Base-by-base conservation (phyloP, 2,888 invertebrate species). In the Mongoloraphidia duomilia region DNA sequence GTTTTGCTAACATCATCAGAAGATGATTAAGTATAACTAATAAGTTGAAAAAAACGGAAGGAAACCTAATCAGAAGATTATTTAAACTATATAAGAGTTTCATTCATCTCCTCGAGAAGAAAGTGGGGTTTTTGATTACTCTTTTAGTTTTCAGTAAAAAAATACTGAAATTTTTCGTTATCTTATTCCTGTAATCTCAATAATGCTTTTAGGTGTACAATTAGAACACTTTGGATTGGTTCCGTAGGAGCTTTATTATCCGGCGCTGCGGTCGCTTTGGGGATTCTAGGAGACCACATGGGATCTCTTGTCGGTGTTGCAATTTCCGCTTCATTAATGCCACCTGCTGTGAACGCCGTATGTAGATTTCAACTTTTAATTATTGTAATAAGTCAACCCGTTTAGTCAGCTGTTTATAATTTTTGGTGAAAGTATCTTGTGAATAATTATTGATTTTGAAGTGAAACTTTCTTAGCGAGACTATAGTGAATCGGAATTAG, bases 271-370 rank as follows among this genome's bases (percentile, higher is more conserved):
- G 84, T 85, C 8, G 84, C 86, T 1, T 67, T 87, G 44, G 82
- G 84, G 2, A 75, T 87, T 10, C 67, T 88, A n/a, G 84, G 85
- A 36, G 84, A 84, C 49, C 84, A 87, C 64, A 77, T 82, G 5
- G 82, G 84, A 1, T 85, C 85, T 0, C 66, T 87, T 8, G 85
- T 86, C 0, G 87, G 87, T 5, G 87, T 87, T 6, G 87, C 87
- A 5, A 87, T 88, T 57, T 87, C 87, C 0, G 85, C 85, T 0
- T 85, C 87, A 0, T 65, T 88, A 12, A 67, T 87, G 50, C 87
- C 87, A 1, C 86, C 88, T 3, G 84, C 85, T 47, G 86, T 87
- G 2, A 87, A 88, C 67, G 80, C 84, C 51, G 84, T 79, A 59
- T 69, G 71, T 66, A 35, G 14, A 10, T 33, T 47, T 36, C 12